phyloP scores from a whole-genome alignment of 2,797 vertebrate genomes.

The Nyctibius grandis region DNA sequence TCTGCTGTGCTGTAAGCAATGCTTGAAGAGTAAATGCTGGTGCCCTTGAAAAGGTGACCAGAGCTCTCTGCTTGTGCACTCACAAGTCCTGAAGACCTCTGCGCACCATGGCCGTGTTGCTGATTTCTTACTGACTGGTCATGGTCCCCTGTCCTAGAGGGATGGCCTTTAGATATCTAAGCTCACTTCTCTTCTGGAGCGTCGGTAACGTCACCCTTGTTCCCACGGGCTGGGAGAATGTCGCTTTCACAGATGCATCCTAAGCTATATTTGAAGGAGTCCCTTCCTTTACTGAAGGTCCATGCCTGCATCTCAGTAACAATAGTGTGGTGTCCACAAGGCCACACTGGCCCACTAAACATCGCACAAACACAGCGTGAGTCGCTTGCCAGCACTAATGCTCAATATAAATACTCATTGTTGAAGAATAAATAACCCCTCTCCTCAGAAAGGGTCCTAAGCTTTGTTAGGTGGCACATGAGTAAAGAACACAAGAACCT shows the following conservation, averaged over 20 bases:
- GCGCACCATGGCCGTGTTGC: fast-evolving
- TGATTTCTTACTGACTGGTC: background rate
- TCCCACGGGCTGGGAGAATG: background rate
- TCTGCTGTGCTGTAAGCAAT: background rate
- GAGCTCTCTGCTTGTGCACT: background rate
- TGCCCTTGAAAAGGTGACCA: background rate
- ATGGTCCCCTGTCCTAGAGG: background rate
- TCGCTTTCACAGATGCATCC: background rate
- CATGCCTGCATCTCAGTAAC: background rate
- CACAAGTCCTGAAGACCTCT: background rate
- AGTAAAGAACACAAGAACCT: background rate
- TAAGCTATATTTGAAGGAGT: background rate
- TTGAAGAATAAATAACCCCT: background rate
- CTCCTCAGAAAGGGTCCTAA: background rate
- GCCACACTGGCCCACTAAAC: background rate
- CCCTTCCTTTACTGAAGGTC: background rate
- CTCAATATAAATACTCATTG: background rate
- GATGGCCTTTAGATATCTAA: background rate
- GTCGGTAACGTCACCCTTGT: background rate
- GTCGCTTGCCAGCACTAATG: background rate
- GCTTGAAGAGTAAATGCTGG: background rate
- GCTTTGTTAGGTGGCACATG: background rate
- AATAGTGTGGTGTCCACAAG: background rate
- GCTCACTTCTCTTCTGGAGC: background rate
- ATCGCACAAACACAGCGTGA: background rate